Evolutionary conservation across 2,888 invertebrate genomes (phyloP).

Genomic region (Scaptomyza flava): DNA sequence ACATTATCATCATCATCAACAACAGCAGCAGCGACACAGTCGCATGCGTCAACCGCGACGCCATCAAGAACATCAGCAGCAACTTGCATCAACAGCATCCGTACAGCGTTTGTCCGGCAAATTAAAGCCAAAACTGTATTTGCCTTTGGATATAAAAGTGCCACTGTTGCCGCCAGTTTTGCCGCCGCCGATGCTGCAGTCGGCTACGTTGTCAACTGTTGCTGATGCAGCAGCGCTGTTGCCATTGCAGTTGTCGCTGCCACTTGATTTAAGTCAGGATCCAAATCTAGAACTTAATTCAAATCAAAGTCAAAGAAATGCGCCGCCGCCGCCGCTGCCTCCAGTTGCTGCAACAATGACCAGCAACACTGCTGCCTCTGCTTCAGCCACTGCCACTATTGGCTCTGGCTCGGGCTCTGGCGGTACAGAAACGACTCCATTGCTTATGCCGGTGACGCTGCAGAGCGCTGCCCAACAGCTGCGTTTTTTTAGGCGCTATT

Average conservation of each 20-base stretch:
- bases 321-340: constrained; percentile 12
- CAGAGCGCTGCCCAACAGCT: constrained; percentile 82
- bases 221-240: constrained; percentile 22
- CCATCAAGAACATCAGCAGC: constrained; percentile 26
- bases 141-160: constrained; percentile 64
- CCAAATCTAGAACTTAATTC: constrained; percentile 11
- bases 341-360: constrained; percentile 33
- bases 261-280: constrained; percentile 63
- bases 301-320: constrained; percentile 9
- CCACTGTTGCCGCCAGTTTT: constrained; percentile 50
- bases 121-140: constrained; percentile 56
- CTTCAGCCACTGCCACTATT: constrained; percentile 3
- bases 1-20: constrained; percentile 38
- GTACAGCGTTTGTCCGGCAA: constrained; percentile 20
- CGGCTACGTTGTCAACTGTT: constrained; percentile 11
- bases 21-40: constrained; percentile 46
- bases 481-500: constrained; percentile 83
- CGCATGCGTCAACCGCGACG: constrained; percentile 50
- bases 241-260: constrained; percentile 57
- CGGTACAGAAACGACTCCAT: constrained; percentile 53
- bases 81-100: constrained; percentile 16
- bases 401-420: background rate
- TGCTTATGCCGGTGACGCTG: constrained; percentile 74
- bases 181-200: constrained; percentile 3
- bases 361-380: constrained; percentile 17